phyloP scores from a whole-genome alignment of 2,888 invertebrate genomes.

The Buathra laborator region DNA sequence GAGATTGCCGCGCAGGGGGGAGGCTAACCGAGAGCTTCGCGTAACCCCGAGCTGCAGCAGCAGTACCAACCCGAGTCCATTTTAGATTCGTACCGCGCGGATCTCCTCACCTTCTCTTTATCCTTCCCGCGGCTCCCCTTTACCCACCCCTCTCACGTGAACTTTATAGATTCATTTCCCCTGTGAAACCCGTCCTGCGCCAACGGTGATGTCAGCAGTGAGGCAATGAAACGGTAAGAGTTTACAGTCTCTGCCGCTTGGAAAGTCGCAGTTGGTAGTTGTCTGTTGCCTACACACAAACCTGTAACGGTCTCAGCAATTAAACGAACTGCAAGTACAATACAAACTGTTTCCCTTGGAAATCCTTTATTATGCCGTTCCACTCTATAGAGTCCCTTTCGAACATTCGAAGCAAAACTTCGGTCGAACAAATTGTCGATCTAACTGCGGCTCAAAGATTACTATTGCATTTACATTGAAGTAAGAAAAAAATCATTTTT shows the following conservation, averaged over 20 bases:
- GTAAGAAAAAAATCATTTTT: too few relatives aligned
- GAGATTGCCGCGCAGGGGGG: constrained; percentile 24
- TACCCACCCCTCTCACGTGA: constrained; percentile 30
- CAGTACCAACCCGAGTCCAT: constrained; percentile 32
- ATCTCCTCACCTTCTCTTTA: constrained; percentile 43
- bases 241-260: constrained; percentile 30
- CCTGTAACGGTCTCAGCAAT: constrained; percentile 34
- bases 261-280: constrained; percentile 15
- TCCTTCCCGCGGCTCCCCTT: constrained; percentile 18
- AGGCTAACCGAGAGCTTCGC: constrained; percentile 28
- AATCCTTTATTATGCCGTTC: constrained; percentile 1
- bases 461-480: background rate
- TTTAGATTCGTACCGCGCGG: constrained; percentile 33
- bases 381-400: background rate
- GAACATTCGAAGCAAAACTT: background rate
- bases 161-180: constrained; percentile 51
- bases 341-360: constrained; percentile 5
- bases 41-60: background rate
- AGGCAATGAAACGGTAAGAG: constrained; percentile 44
- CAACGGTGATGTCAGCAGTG: constrained; percentile 12
- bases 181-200: constrained; percentile 19
- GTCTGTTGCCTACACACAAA: constrained; percentile 18
- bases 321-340: constrained; percentile 33
- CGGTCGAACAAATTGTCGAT: background rate
- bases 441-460: background rate